Percentiles rank a stretch among this genome's conserved stretches.
Conservation (phyloP, 2,888 invertebrate species). For the Sceliomorpha sp. region DNA sequence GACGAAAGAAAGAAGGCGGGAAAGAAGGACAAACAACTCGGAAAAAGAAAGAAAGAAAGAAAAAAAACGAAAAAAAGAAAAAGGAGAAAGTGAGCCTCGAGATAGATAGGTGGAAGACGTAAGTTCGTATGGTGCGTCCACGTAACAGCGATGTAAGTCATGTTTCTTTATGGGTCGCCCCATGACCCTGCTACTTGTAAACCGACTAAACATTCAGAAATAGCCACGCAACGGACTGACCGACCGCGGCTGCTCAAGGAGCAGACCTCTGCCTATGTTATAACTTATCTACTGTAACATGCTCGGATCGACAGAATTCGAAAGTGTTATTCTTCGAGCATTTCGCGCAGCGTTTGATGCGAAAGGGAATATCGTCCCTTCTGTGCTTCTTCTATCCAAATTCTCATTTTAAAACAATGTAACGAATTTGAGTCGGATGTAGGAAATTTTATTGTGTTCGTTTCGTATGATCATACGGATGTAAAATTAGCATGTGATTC, state of each 20-base stretch:
- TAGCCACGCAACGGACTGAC: conserved; percentile 65
- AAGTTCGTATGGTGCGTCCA: conserved; percentile 69
- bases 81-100: conserved; percentile 41
- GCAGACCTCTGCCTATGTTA: conserved; percentile 52
- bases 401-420: too few relatives aligned
- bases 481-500: too few relatives aligned
- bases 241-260: conserved; percentile 56
- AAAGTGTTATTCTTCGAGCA: conserved; percentile 46
- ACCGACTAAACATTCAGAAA: conserved; percentile 78
- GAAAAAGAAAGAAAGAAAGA: conserved; percentile 18
- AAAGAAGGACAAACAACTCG: conserved; percentile 40
- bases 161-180: conserved; percentile 77
- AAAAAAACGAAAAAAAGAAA: conserved; percentile 16
- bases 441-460: too few relatives aligned
- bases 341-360: conserved; percentile 31
- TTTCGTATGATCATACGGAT: too few relatives aligned
- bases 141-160: conserved; percentile 77
- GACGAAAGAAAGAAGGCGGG: conserved; percentile 46
- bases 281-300: conserved; percentile 66
- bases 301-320: conserved; percentile 61
- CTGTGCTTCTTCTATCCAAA: conserved; percentile 24
- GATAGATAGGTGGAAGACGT: conserved; percentile 75
- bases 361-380: conserved; percentile 31
- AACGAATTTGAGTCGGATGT: too few relatives aligned
- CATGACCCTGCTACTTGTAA: conserved; percentile 78